Conservation (phyloP, 2,113 vertebrate species). For the Pantherophis guttatus region DNA sequence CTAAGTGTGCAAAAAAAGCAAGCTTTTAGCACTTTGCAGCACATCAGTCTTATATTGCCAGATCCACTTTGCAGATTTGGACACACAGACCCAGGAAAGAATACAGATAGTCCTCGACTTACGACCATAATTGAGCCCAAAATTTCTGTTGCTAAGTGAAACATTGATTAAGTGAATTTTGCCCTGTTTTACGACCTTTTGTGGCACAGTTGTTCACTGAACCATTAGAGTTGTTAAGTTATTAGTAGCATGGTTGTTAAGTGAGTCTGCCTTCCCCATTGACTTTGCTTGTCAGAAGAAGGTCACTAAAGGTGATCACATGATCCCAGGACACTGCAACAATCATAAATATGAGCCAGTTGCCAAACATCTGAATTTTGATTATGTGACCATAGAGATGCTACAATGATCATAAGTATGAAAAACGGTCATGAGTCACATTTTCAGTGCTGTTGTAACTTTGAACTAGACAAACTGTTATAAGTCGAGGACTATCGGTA, state of each 20-base stretch:
- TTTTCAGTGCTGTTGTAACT: neutral
- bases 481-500: neutral
- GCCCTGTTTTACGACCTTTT: no score
- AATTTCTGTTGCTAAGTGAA: neutral
- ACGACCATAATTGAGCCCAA: neutral
- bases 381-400: neutral
- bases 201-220: no score
- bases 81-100: neutral
- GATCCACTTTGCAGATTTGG: neutral
- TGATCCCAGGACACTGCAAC: neutral
- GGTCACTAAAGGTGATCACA: neutral
- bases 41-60: neutral
- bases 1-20: neutral
- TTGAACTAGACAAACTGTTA: neutral
- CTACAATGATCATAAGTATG: neutral
- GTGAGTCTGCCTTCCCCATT: neutral
- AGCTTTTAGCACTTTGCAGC: neutral
- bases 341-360: neutral
- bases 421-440: neutral
- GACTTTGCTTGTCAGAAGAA: neutral
- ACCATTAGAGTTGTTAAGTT: no score
- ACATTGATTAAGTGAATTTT: neutral
- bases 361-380: neutral
- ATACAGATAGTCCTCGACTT: neutral
- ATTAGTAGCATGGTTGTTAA: neutral